Evolutionary conservation across 2,888 invertebrate species (phyloP), one percentile per base, ranked within the genome.

Genomic region (Heliconius ethilla): DNA sequence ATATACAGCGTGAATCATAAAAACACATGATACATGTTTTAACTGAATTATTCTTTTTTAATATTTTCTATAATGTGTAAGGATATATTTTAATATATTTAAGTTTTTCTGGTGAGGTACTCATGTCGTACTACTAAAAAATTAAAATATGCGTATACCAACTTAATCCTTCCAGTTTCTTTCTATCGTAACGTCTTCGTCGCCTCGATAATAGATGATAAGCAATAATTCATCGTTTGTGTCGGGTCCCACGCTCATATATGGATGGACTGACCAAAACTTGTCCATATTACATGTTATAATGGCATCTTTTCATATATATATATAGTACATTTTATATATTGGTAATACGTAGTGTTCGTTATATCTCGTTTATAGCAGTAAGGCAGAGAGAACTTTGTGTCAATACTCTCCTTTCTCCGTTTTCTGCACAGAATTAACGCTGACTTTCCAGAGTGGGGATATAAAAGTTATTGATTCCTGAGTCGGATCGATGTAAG

Each of bases 221-320:
- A 84, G 91, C 90, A 90, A 93, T 93, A 93, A 91, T 89, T 93
- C 93, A 93, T 92, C 91, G 91, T 92, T 92, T 92, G 91, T 91
- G 91, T 88, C 87, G 88, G 90, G 89, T 91, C 91, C 88, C 90
- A 90, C 91, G 91, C 90, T 89, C 87, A 82, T 84, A 84, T 85
- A 84, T 83, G 85, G 83, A 86, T 81, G 82, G 83, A 83, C 83
- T 83, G 81, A 82, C 80, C 79, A 76, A 73, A 29, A 77, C 63
- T 76, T 75, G 55, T 78, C 29, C 29, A 70, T 27, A 70, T 29
- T 29, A 29, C 27, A 55, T 70, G 22, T 51, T 55, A 70, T 55
- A 27, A 70, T 70, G 29, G 51, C 51, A n/a, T 70, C 29, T 18
- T 40, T 25, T 55, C 10, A 70, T 55, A 70, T n/a, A 66, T n/a